A percentile compares a stretch with the other conserved stretches of the same genome.
Evolutionary conservation across 2,797 vertebrate species (phyloP).

Genomic region (Galagoides demidoff): DNA sequence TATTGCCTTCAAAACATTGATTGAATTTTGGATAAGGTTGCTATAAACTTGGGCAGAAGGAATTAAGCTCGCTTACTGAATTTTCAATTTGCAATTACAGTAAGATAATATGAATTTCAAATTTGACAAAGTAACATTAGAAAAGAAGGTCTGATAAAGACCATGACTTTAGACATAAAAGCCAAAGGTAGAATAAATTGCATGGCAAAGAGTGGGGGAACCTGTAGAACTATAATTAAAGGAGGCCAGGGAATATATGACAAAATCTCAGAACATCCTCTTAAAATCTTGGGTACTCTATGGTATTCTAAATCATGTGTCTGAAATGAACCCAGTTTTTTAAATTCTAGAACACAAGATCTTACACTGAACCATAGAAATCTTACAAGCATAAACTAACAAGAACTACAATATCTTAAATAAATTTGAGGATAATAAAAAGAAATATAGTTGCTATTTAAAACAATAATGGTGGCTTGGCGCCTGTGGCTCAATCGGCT

Average conservation of each 20-base stretch:
- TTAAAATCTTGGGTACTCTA: not conserved
- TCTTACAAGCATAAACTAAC: constrained; percentile 10
- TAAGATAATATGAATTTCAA: not conserved
- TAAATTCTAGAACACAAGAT: not conserved
- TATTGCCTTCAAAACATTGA: not conserved
- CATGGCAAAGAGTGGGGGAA: not conserved
- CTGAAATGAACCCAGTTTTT: not conserved
- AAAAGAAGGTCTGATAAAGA: not conserved
- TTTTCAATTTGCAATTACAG: not conserved
- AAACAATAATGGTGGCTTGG: not conserved
- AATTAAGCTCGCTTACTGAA: not conserved
- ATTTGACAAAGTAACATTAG: not conserved
- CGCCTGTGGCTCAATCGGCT: too few species aligned
- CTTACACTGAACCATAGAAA: not conserved
- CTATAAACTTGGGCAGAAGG: not conserved
- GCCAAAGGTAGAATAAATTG: not conserved
- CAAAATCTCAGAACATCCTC: not conserved
- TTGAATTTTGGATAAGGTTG: not conserved
- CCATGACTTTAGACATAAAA: not conserved
- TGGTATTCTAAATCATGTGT: not conserved
- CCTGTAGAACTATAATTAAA: not conserved
- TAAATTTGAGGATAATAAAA: not conserved
- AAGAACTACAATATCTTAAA: not conserved
- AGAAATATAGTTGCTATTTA: not conserved
- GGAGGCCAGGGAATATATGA: not conserved